Evolutionary conservation across 2,888 invertebrate genomes (phyloP), one percentile per base, ranked within the genome.

Genomic region (Lingula anatina): DNA sequence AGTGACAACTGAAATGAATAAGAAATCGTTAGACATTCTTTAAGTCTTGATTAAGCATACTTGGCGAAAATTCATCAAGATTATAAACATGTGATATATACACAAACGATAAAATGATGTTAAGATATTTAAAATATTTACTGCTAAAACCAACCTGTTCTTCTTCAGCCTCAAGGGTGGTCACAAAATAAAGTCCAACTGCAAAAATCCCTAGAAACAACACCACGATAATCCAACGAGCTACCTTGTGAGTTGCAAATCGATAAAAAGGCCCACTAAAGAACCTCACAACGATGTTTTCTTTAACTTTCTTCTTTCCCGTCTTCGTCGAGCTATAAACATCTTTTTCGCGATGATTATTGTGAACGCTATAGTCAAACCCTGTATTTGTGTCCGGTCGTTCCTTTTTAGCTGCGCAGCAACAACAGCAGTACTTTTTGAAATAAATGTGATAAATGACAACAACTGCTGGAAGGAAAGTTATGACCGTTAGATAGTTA

Each of bases 401-500:
- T 28, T 23, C 31, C 28, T 5, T 24, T 21, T 41, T 20, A 23
- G 15, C 20, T 20, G 12, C n/a, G n/a, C 49, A 50, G 45, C 60
- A 60, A 15, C 56, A 56, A 55, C 57, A 60, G 3, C 31, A 44
- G 49, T 54, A 57, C 1, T 53, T 27, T 41, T 57, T 49, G 47
- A 61, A 63, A 42, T 63, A 56, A 3, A 56, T 18, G 50, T 66
- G 65, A 44, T 64, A 58, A 24, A 62, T 48, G 12, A 63, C 53
- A 5, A 64, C 56, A 20, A 61, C 61, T 9, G 60, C 58, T 2
- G 64, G 62, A 28, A 63, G 62, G 5, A 67, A 51, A 47, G 66
- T 69, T 24, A 68, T 60, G 4, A 66, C 65, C 2, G 67, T 63
- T 21, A 66, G 25, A 46, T 65, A 67, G 41, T 67, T 64, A n/a